Conservation (phyloP, 2,113 vertebrate species). For the Odocoileus virginianus region DNA sequence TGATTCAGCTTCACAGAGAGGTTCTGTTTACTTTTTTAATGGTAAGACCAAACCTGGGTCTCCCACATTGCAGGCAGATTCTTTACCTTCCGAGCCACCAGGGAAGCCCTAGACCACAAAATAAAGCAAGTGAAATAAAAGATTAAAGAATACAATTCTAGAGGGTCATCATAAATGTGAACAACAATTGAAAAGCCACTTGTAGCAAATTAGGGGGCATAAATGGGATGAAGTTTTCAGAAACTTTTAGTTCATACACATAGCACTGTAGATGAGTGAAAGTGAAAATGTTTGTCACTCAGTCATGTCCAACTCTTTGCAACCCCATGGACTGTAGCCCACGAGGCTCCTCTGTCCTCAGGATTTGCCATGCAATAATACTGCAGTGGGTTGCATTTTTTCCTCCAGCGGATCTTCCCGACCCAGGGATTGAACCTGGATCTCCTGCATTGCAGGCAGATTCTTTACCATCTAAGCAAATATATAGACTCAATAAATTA, state of each 20-base stretch:
- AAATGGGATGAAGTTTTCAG: not conserved
- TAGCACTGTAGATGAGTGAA: not conserved
- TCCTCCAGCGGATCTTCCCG: not conserved
- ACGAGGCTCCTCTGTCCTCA: not conserved
- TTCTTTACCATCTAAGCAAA: not conserved
- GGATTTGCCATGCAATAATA: not conserved
- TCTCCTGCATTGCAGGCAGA: not conserved
- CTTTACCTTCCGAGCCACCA: accelerated
- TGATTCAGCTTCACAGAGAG: not conserved
- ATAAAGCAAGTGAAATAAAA: not conserved
- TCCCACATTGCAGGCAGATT: not conserved
- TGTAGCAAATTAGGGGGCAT: not conserved
- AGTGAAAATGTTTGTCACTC: not conserved
- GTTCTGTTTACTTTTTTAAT: not conserved
- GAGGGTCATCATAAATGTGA: not conserved
- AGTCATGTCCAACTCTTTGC: not conserved
- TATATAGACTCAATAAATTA: not conserved
- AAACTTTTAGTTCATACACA: not conserved
- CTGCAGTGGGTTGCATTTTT: not conserved
- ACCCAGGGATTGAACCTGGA: not conserved
- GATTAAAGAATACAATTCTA: not conserved
- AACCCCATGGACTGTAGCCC: not conserved
- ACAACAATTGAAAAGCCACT: not conserved
- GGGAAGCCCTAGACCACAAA: not conserved
- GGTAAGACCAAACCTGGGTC: not conserved